These are phyloP conservation scores for Hybognathus amarus DNA, from an alignment of 2,797 vertebrate species.

Conservation along the genomic window DNA sequence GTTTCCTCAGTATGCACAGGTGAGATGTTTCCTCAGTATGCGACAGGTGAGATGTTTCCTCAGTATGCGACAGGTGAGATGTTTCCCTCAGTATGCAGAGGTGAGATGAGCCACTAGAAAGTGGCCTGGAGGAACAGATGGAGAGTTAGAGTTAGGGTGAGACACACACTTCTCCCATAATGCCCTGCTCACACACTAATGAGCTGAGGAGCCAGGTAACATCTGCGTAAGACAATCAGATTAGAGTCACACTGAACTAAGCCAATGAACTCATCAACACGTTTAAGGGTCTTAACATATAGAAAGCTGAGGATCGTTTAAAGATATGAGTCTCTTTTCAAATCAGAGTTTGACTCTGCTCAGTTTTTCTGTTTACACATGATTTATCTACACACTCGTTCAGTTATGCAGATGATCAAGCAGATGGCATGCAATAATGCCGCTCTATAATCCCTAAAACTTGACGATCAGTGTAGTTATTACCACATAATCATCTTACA, in stretches of 20 bases:
- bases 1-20: too few species aligned
- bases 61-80: too few species aligned
- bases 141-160: constrained; percentile 46
- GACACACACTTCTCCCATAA: constrained; percentile 60
- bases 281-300: not conserved
- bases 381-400: not conserved
- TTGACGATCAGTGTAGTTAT: constrained; percentile 40
- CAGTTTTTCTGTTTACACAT: not conserved
- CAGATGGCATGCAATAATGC: constrained; percentile 43
- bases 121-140: constrained; percentile 73
- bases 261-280: too few species aligned
- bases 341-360: not conserved
- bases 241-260: constrained; percentile 59
- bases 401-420: not conserved
- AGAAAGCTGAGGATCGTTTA: not conserved
- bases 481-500: constrained; percentile 29
- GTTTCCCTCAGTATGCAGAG: not conserved
- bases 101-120: constrained; percentile 61
- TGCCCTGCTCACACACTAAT: constrained; percentile 70
- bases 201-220: constrained; percentile 70
- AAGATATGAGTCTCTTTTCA: not conserved
- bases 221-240: constrained; percentile 72
- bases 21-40: too few species aligned
- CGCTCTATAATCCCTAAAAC: constrained; percentile 28
- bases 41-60: too few species aligned